phyloP scores from a whole-genome alignment of 2,888 invertebrate genomes.

The Deilephila porcellus region DNA sequence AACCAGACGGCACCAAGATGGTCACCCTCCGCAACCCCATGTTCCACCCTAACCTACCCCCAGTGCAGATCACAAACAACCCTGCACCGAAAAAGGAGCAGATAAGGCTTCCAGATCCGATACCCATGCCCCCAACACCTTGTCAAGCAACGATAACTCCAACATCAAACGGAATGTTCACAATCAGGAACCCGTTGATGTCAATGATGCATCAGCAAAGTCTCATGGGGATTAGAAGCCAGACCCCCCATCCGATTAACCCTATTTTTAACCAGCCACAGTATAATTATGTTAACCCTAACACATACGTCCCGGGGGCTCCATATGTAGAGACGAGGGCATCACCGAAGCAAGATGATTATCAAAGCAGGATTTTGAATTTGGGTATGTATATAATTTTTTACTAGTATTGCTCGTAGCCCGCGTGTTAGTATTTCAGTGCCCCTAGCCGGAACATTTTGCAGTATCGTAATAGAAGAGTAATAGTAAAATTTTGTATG shows the following conservation, averaged over 20 bases:
- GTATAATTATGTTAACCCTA: constrained; percentile 67
- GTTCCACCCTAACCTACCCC: constrained; percentile 86
- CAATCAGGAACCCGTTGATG: constrained; percentile 90
- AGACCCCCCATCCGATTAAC: constrained; percentile 52
- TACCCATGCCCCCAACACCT: constrained; percentile 77
- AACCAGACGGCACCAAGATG: constrained; percentile 85
- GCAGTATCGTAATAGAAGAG: too few relatives aligned
- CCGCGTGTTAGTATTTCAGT: too few relatives aligned
- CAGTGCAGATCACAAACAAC: constrained; percentile 63
- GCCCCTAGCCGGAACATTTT: too few relatives aligned
- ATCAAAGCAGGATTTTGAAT: constrained; percentile 71
- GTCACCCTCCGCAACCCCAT: constrained; percentile 92
- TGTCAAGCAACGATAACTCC: constrained; percentile 83
- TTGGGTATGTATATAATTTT: constrained; percentile 36
- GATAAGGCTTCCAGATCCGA: constrained; percentile 75
- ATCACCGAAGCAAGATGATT: constrained; percentile 63
- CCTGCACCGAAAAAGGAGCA: constrained; percentile 65
- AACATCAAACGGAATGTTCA: constrained; percentile 89
- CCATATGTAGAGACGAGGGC: constrained; percentile 46
- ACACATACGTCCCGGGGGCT: constrained; percentile 49
- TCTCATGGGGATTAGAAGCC: constrained; percentile 61
- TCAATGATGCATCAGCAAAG: constrained; percentile 80
- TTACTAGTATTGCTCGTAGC: too few relatives aligned
- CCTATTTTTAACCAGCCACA: constrained; percentile 55
- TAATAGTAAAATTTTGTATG: too few relatives aligned